Evolutionary conservation across 2,113 vertebrate genomes (phyloP), one percentile per base, ranked within the genome.

Genomic region (Solea senegalensis): DNA sequence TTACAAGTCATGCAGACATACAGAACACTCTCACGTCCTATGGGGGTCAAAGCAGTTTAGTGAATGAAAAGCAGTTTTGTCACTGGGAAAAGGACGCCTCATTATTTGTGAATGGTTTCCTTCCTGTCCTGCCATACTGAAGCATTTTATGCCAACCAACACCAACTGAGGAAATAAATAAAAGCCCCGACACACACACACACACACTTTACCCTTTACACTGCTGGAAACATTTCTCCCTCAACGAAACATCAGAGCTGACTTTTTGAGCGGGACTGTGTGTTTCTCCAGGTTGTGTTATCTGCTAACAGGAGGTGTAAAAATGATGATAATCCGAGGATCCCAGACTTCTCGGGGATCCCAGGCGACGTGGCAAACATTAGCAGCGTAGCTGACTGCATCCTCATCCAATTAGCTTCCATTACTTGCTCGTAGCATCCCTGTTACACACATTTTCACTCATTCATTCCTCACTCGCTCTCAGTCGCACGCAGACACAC

Each of bases 361-460:
- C 43, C 49, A 69, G 44, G 45, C 48, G 40, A 56, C 51, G 66
- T 80, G 72, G 57, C 28, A 27, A 59, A 58, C 65, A 34, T 76
- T 73, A 78, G 70, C 61, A 46, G 65, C 55, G 72, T 11, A 57
- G 68, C 83, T 78, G 80, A 87, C 74, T 73, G 56, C 71, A 72
- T 73, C 66, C 86, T 59, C 59, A 55, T 90, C 89, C 94, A 93
- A 94, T 95, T 93, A 96, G 94, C 92, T 88, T 89, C 78, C 89
- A 86, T 92, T 94, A 92, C 94, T 93, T 95, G 94, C 94, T 95
- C 92, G 91, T 93, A 94, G 76, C 92, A 85, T 93, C 78, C 49
- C 66, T 39, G 76, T 82, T 82, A 87, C 74, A 77, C 78, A 71
- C 88, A 74, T 69, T 64, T 77, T 76, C 74, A 67, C 79, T 68